Evolutionary conservation across 1,140 invertebrate genomes (phyloP).

Genomic region (Chlorops oryzae): DNA sequence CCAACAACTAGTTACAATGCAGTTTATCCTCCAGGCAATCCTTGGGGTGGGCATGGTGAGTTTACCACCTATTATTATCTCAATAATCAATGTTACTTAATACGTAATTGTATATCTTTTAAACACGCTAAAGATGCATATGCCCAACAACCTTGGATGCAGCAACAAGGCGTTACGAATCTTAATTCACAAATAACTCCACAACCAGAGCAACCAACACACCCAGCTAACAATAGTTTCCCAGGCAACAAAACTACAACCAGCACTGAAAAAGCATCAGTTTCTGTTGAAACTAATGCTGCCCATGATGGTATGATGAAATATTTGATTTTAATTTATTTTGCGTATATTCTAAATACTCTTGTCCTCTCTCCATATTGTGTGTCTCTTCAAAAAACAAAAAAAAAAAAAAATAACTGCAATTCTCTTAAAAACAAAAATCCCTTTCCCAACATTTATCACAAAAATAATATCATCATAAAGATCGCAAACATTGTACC

Average conservation of each 20-base stretch:
- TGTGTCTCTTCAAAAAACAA: background rate
- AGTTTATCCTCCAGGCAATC: constrained; percentile 26
- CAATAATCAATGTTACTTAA: background rate
- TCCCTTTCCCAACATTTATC: background rate
- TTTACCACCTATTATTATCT: constrained; percentile 1
- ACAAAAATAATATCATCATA: background rate
- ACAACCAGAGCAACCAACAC: background rate
- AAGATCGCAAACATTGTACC: constrained; percentile 1
- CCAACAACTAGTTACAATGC: constrained; percentile 21
- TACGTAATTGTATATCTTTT: background rate
- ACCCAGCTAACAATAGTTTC: too few relatives aligned
- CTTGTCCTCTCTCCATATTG: background rate
- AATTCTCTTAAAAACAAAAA: background rate
- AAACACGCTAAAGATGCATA: constrained; percentile 23
- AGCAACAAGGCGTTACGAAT: constrained; percentile 10
- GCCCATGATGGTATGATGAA: constrained; percentile 17
- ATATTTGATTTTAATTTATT: constrained; percentile 4
- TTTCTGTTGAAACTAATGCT: constrained; percentile 8
- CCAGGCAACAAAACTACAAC: background rate
- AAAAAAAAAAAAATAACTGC: background rate
- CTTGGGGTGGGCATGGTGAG: constrained; percentile 38
- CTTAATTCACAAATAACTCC: constrained; percentile 7
- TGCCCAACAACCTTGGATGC: constrained; percentile 35
- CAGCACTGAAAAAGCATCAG: constrained; percentile 3
- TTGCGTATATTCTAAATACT: background rate